Percentiles rank a stretch among this genome's conserved stretches.
Evolutionary conservation across 2,888 invertebrate species (phyloP).

Genomic region (Dryobota labecula): DNA sequence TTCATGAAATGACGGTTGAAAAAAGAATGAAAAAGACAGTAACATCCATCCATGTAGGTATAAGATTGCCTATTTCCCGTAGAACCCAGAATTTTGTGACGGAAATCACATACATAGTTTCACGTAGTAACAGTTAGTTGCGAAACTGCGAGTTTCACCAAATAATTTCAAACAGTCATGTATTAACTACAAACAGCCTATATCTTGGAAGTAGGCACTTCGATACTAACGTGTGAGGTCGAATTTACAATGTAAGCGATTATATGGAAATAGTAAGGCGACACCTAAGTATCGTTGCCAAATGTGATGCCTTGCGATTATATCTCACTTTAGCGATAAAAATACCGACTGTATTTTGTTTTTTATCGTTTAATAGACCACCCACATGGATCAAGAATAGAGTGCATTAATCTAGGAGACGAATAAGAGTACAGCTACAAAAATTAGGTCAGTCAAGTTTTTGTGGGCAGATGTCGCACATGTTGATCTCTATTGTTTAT

Average conservation of each 20-base stretch:
- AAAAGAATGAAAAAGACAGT: neutral
- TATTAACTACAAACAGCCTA: neutral
- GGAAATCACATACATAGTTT: neutral
- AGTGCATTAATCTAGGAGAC: conserved; percentile 10
- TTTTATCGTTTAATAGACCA: conserved; percentile 45
- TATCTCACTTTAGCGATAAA: conserved; percentile 48
- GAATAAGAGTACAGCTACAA: conserved; percentile 3
- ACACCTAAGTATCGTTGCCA: conserved; percentile 61
- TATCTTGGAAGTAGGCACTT: conserved; percentile 8
- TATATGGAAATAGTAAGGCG: conserved; percentile 56
- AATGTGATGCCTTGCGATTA: conserved; percentile 59
- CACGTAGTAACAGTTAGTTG: neutral
- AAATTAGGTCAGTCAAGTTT: conserved; percentile 54
- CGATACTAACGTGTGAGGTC: conserved; percentile 50
- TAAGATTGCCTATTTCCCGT: too few relatives aligned
- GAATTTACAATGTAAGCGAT: conserved; percentile 55
- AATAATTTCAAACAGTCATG: conserved; percentile 17
- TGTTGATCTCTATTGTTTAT: conserved; percentile 17
- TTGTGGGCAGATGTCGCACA: neutral
- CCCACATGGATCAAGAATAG: conserved; percentile 47
- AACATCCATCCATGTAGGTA: neutral
- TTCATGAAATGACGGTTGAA: neutral
- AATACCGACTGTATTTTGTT: conserved; percentile 36
- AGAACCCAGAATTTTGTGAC: neutral
- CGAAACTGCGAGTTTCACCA: neutral